Evolutionary conservation across 1,140 invertebrate genomes (phyloP).

Genomic region (Atopsyche davidsoni): DNA sequence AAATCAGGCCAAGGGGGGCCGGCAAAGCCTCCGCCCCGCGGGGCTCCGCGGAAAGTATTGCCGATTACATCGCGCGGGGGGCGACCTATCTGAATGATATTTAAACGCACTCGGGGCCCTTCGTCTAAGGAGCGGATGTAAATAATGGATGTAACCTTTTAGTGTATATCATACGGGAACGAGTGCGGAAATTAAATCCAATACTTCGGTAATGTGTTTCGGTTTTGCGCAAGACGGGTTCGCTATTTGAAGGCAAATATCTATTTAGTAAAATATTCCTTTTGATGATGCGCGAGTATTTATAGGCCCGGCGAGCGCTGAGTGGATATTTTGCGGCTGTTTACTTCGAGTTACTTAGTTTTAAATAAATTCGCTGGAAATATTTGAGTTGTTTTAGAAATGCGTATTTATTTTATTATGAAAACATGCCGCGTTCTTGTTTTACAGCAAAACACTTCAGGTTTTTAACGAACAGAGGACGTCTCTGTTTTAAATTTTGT

Average conservation of each 20-base stretch:
- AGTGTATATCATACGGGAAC: conserved; percentile 23
- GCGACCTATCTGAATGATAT: conserved; percentile 9
- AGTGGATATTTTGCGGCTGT: too few relatives aligned
- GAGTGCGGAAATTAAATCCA: conserved; percentile 31
- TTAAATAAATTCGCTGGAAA: too few relatives aligned
- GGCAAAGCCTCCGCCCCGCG: not conserved
- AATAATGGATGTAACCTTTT: conserved; percentile 32
- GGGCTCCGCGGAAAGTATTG: conserved; percentile 2
- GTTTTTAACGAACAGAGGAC: too few relatives aligned
- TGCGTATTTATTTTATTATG: too few relatives aligned
- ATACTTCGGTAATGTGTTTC: conserved; percentile 32
- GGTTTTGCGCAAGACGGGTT: conserved; percentile 17
- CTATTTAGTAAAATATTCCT: conserved; percentile 14
- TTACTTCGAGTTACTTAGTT: too few relatives aligned
- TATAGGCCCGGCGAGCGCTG: conserved; percentile 4
- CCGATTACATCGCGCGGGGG: conserved; percentile 11
- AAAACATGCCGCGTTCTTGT: too few relatives aligned
- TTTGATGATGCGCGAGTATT: conserved; percentile 13
- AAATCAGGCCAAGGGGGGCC: conserved; percentile 12
- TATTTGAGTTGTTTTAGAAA: too few relatives aligned
- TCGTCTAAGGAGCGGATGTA: conserved; percentile 27
- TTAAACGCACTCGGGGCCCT: conserved; percentile 10
- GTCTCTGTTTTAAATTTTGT: too few relatives aligned
- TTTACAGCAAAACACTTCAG: too few relatives aligned
- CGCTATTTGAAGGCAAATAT: conserved; percentile 20